A percentile compares a stretch with the other conserved stretches of the same genome.
These are phyloP conservation scores for Abrostola triplasia DNA, from an alignment of 2,888 invertebrate genomes.

Conservation along the genomic window DNA sequence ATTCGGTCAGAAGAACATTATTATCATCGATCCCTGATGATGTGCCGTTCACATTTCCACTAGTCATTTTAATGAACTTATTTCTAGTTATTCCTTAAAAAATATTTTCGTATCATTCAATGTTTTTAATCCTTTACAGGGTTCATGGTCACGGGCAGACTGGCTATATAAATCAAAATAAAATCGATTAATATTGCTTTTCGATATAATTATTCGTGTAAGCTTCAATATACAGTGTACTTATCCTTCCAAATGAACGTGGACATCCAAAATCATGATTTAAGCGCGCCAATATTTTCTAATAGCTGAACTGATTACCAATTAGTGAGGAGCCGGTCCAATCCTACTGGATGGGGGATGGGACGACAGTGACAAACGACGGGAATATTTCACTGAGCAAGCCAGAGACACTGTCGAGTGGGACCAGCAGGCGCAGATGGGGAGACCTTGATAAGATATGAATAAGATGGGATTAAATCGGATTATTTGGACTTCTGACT, in stretches of 20 bases:
- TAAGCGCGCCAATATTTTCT: slow-evolving; percentile 55
- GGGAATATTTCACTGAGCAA: slow-evolving; percentile 60
- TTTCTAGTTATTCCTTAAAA: too few relatives aligned
- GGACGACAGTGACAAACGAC: slow-evolving; percentile 65
- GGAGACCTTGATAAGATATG: slow-evolving; percentile 14
- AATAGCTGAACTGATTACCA: slow-evolving; percentile 60
- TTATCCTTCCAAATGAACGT: slow-evolving; percentile 12
- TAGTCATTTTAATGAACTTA: too few relatives aligned
- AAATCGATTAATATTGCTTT: too few relatives aligned
- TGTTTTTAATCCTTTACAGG: too few relatives aligned
- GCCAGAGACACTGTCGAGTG: slow-evolving; percentile 53
- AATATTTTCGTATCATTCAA: too few relatives aligned
- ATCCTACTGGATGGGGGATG: slow-evolving; percentile 26
- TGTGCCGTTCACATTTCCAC: too few relatives aligned
- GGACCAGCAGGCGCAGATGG: slow-evolving; percentile 40
- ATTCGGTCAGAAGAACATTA: too few relatives aligned
- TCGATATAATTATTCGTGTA: too few relatives aligned
- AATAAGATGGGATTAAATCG: not conserved
- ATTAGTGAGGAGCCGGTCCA: slow-evolving; percentile 53
- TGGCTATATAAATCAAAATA: too few relatives aligned
- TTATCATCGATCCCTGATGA: too few relatives aligned
- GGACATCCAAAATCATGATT: slow-evolving; percentile 47
- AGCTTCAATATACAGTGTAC: not conserved
- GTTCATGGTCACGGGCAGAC: too few relatives aligned
- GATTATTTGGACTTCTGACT: not conserved